phyloP scores from a whole-genome alignment of 2,113 vertebrate genomes.

The Sinocyclocheilus rhinocerous region DNA sequence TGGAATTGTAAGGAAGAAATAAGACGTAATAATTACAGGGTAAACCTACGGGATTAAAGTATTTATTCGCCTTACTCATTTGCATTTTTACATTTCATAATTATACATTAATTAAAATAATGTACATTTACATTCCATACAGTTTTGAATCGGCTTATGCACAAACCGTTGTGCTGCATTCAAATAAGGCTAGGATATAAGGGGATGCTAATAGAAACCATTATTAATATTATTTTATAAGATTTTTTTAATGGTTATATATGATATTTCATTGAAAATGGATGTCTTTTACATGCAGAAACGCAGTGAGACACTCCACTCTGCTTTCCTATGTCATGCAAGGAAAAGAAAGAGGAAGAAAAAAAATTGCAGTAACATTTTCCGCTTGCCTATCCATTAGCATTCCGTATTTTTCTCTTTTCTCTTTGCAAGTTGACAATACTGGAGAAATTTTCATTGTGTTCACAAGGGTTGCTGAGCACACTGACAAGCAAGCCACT shows the following conservation, averaged over 20 bases:
- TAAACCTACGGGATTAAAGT: neutral
- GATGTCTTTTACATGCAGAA: slow-evolving; percentile 72
- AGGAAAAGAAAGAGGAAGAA: slow-evolving; percentile 51
- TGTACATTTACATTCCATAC: neutral
- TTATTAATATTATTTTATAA: slow-evolving; percentile 15
- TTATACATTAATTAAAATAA: slow-evolving; percentile 6
- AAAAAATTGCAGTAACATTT: slow-evolving; percentile 68
- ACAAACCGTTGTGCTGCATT: neutral
- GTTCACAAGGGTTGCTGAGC: slow-evolving; percentile 79
- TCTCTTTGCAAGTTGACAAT: slow-evolving; percentile 99
- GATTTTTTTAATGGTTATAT: neutral
- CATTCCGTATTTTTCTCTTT: slow-evolving; percentile 77
- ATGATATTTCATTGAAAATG: slow-evolving; percentile 59
- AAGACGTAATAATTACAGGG: slow-evolving; percentile 18
- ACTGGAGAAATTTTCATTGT: slow-evolving; percentile 82
- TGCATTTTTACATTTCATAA: slow-evolving; percentile 31
- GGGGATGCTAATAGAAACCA: too few species aligned
- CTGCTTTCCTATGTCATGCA: slow-evolving; percentile 80
- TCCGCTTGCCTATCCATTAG: slow-evolving; percentile 67
- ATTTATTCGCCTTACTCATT: neutral
- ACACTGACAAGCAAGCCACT: slow-evolving; percentile 90
- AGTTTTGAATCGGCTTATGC: slow-evolving; percentile 13
- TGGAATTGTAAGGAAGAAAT: slow-evolving; percentile 20
- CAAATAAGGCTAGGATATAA: neutral
- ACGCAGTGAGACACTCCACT: slow-evolving; percentile 77